Evolutionary conservation across 35 echinoderm and acorn worm species (phyloP).

Genomic region (Heliocidaris tuberculata): DNA sequence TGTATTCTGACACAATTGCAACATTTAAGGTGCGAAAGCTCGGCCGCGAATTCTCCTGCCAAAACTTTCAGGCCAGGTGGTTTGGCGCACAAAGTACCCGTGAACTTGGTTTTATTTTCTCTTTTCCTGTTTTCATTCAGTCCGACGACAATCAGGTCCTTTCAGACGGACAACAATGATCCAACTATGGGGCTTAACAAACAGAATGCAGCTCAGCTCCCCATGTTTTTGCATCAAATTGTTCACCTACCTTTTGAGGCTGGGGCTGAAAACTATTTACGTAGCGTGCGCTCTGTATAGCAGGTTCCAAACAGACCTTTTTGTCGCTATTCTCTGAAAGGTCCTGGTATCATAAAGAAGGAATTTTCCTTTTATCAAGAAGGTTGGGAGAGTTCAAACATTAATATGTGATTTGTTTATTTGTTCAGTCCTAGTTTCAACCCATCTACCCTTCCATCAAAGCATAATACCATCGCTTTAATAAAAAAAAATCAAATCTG

Average conservation of each 20-base stretch:
- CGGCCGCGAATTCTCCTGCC: background rate
- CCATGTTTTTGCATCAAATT: background rate
- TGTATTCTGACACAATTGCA: background rate
- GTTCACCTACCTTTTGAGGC: background rate
- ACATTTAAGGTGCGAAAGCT: constrained; percentile 9
- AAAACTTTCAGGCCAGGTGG: background rate
- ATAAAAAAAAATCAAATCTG: background rate
- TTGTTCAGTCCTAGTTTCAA: background rate
- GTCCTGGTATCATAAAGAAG: background rate
- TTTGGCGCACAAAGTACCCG: background rate
- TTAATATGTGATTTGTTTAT: constrained; percentile 19
- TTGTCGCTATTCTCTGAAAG: background rate
- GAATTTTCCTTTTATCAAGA: background rate
- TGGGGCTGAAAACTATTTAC: background rate
- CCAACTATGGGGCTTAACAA: background rate
- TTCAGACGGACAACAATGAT: background rate
- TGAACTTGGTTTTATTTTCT: constrained; percentile 8
- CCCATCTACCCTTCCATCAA: background rate
- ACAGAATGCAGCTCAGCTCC: background rate
- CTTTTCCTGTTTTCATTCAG: background rate
- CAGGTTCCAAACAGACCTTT: background rate
- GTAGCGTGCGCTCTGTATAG: background rate
- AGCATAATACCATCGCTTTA: background rate
- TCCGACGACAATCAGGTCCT: background rate
- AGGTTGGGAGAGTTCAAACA: background rate